These are phyloP conservation scores for Procambarus virginalis DNA, from an alignment of 1,140 invertebrate species.

Conservation along the genomic window DNA sequence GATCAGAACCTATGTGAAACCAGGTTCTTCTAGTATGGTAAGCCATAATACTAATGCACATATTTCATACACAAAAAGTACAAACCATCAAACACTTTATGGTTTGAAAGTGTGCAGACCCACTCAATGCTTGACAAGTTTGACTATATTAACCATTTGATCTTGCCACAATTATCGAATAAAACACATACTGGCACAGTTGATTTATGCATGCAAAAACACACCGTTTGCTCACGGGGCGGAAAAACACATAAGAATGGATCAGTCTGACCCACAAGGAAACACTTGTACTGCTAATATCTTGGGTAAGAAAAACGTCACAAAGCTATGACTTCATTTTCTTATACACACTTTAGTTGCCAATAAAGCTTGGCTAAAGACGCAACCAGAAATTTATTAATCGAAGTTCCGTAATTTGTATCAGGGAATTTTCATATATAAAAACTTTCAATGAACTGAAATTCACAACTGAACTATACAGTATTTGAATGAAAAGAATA, in stretches of 20 bases:
- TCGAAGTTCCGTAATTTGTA: no score
- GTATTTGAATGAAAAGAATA: neutral
- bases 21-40: no score
- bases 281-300: constrained; percentile 50
- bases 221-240: constrained; percentile 12
- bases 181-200: constrained; percentile 38
- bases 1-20: no score
- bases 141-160: constrained; percentile 20
- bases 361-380: constrained; percentile 1
- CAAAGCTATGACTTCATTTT: constrained; percentile 32
- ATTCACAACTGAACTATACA: neutral
- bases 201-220: constrained; percentile 48
- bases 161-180: constrained; percentile 46
- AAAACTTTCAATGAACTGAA: neutral
- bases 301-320: constrained; percentile 56
- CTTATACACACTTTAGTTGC: constrained; percentile 49
- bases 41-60: no score
- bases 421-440: constrained; percentile 3
- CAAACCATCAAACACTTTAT: neutral
- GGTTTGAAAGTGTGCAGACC: neutral
- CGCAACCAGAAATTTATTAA: constrained; percentile 10
- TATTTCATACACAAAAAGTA: no score
- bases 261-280: constrained; percentile 16
- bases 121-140: neutral
- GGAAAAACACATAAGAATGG: constrained; percentile 25